Percentiles rank a stretch among this genome's conserved stretches.
These are phyloP conservation scores for Enteromius radiatus DNA, from an alignment of 2,797 vertebrate genomes.

Conservation along the genomic window DNA sequence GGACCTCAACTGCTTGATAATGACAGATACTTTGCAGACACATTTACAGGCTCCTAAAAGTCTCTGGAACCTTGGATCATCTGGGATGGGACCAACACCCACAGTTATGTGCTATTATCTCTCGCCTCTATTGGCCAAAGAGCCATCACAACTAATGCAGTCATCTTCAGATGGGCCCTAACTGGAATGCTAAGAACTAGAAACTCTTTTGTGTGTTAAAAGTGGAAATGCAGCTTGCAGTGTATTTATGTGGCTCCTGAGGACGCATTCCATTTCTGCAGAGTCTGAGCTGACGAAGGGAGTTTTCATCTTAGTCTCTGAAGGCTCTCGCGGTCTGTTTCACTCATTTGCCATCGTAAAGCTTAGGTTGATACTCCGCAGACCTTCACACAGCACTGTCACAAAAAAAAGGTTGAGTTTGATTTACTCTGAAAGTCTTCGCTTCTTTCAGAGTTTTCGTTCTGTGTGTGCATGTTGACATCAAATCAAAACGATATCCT, in stretches of 20 bases:
- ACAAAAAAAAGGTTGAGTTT: slow-evolving; percentile 29
- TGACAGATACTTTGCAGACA: slow-evolving; percentile 37
- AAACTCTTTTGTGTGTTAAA: slow-evolving; percentile 21
- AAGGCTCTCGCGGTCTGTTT: slow-evolving; percentile 41
- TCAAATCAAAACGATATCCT: slow-evolving; percentile 13
- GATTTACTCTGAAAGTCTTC: slow-evolving; percentile 10
- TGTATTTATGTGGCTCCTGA: slow-evolving; percentile 51
- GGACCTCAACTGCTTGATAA: slow-evolving; percentile 3
- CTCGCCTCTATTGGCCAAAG: slow-evolving; percentile 15
- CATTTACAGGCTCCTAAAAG: slow-evolving; percentile 47
- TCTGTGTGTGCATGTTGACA: slow-evolving; percentile 10
- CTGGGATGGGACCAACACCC: slow-evolving; percentile 46
- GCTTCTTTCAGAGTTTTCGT: neutral
- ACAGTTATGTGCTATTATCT: slow-evolving; percentile 32
- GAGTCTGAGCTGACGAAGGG: slow-evolving; percentile 45
- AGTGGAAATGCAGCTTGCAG: slow-evolving; percentile 40
- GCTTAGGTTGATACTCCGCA: slow-evolving; percentile 35
- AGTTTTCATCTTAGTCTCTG: slow-evolving; percentile 30
- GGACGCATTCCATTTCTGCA: slow-evolving; percentile 54
- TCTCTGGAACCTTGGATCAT: slow-evolving; percentile 40
- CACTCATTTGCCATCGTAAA: slow-evolving; percentile 53
- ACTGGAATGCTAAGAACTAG: slow-evolving; percentile 29
- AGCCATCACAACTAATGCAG: slow-evolving; percentile 26
- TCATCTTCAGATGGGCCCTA: slow-evolving; percentile 25
- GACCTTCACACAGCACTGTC: slow-evolving; percentile 37